Percentiles rank a stretch among this genome's conserved stretches.
Conservation (phyloP, 2,113 vertebrate species). For the Lampris incognitus region DNA sequence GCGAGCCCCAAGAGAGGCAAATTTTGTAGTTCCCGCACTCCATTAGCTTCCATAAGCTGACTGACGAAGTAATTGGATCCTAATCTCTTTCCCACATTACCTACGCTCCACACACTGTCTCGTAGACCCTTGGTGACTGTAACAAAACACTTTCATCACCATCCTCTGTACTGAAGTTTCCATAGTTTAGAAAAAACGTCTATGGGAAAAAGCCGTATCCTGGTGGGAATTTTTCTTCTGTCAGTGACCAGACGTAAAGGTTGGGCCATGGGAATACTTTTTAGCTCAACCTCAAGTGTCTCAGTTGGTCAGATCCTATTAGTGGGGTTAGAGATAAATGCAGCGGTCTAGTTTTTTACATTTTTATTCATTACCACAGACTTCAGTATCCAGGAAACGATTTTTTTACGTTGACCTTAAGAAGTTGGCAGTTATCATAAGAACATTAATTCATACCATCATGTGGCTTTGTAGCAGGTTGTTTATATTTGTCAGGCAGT, state of each 20-base stretch:
- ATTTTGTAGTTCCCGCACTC: neutral
- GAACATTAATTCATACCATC: neutral
- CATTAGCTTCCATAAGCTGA: neutral
- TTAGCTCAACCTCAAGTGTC: neutral
- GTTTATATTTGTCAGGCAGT: neutral
- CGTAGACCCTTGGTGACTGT: neutral
- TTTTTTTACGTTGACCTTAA: conserved; percentile 8
- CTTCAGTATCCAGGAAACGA: neutral
- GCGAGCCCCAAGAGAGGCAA: conserved; percentile 19
- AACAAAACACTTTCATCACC: neutral
- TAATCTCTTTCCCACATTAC: neutral
- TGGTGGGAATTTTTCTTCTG: neutral
- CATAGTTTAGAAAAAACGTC: neutral
- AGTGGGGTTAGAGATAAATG: neutral
- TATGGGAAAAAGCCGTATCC: neutral
- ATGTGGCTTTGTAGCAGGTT: neutral
- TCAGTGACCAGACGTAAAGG: neutral
- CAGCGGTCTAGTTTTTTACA: neutral
- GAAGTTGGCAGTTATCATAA: neutral
- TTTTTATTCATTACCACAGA: neutral
- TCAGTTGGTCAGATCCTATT: conserved; percentile 6
- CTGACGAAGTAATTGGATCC: neutral
- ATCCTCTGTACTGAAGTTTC: neutral
- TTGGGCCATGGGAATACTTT: neutral
- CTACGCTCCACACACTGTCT: neutral